Evolutionary conservation across 1,140 invertebrate species (phyloP), one percentile per base, ranked within the genome.

Genomic region (Olivierus martensii): DNA sequence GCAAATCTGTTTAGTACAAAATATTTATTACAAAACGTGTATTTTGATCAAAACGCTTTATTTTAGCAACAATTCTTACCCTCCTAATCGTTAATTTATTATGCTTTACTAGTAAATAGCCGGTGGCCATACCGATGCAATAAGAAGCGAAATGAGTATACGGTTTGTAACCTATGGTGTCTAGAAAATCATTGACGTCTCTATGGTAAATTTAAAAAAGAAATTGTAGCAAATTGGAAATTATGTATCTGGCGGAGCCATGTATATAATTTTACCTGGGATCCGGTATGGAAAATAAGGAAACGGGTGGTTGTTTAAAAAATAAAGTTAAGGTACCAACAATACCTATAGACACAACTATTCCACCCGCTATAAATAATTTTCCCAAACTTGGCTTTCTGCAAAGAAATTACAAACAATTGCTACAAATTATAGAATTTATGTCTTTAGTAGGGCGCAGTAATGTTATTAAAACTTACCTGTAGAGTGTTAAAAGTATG

Each of bases 401-500:
- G 15, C 3, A 41, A 47, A 28, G 4, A 28, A 28, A n/a, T n/a
- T n/a, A n/a, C n/a, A n/a, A 28, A 28, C 28, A 28, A 28, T 28
- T 28, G 9, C n/a, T n/a, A n/a, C n/a, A n/a, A n/a, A n/a, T n/a
- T n/a, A n/a, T n/a, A n/a, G n/a, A n/a, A n/a, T n/a, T n/a, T n/a
- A n/a, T n/a, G n/a, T n/a, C n/a, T n/a, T n/a, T n/a, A n/a, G n/a
- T n/a, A n/a, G n/a, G n/a, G n/a, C n/a, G n/a, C n/a, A 28, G 9
- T 28, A 28, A 28, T 28, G 28, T 2, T 28, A 6, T 28, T 28
- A 9, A 28, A 28, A 28, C 46, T 37, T 39, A 57, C 58, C 49
- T 58, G 36, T 59, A 62, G 11, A 67, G 45, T 15, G 61, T 62
- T 9, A 65, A 49, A 3, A 67, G 46, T 9, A 66, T 49, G 5